Evolutionary conservation across 1,140 invertebrate genomes (phyloP), one percentile per base, ranked within the genome.

Genomic region (Tenebrio molitor): DNA sequence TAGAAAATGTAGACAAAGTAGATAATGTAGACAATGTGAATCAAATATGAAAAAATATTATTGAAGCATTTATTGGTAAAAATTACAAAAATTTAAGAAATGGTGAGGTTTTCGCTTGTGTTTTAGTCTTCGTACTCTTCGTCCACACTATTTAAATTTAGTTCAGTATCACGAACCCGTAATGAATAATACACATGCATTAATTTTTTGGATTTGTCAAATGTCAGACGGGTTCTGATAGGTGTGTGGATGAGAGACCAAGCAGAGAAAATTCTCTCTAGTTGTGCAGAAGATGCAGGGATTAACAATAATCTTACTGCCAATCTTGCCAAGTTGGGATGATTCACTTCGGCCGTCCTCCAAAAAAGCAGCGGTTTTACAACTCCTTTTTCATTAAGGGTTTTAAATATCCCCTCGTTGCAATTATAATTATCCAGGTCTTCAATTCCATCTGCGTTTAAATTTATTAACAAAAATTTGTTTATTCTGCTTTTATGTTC

Each of bases 241-340:
- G 23, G 58, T 6, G 41, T 25, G 12, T 69, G 67, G 6, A 69
- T 36, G 5, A 17, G 17, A 5, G 14, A 1, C 68, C 68, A 69
- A 14, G 34, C 36, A 10, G 68, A 69, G 34, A 69, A 69, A 5
- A 58, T 10, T 21, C 68, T 2, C 25, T 69, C 68, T 1, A 69
- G 23, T 58, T 69, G 46, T 1, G 68, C 50, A 16, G 44, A 58
- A 19, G 68, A 69, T 8, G 29, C 23, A 8, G 29, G 68, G 10
- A 69, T 69, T 23, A 19, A 34, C 39, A 69, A 36, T 2, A 62
- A 58, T 23, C 39, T 69, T 6, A 34, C 1, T 5, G 50, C 68
- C 16, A 53, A 36, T n/a, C 19, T 62, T 16, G n/a, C 58, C 46
- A 7, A 36, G 19, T 8, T 23, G 0, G 1, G 29, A 36, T 16